Evolutionary conservation across 2,797 vertebrate genomes (phyloP).

Genomic region (Darevskia mixta): DNA sequence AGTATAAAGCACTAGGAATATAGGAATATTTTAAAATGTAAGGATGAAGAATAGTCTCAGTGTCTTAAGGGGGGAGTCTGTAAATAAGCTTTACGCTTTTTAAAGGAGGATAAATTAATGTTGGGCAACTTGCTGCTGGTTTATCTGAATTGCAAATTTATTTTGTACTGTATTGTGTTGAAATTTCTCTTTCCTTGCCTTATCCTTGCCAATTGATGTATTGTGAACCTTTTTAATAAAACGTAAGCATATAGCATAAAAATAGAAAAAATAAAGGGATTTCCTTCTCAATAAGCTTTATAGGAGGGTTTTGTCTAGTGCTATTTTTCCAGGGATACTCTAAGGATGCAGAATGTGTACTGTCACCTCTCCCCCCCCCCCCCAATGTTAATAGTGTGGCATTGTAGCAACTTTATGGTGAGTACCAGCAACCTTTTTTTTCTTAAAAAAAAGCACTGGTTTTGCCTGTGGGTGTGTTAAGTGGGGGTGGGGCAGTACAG

Average conservation of each 20-base stretch:
- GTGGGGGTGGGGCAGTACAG: too few species aligned
- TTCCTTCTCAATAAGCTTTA: too few species aligned
- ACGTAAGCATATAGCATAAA: background rate
- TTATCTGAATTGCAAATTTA: slow-evolving; percentile 37
- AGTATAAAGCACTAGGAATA: background rate
- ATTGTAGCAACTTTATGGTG: too few species aligned
- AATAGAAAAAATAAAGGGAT: background rate
- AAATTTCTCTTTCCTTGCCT: slow-evolving; percentile 43
- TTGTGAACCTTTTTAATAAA: slow-evolving; percentile 57
- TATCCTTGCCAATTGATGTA: slow-evolving; percentile 31
- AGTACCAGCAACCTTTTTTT: too few species aligned
- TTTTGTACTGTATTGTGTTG: slow-evolving; percentile 26
- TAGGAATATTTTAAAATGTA: background rate
- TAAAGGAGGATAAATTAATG: accelerated
- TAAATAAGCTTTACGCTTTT: background rate
- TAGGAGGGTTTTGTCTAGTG: too few species aligned
- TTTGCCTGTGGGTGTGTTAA: too few species aligned
- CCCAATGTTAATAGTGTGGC: too few species aligned
- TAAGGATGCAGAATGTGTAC: too few species aligned
- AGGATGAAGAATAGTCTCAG: background rate
- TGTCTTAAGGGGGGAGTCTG: background rate
- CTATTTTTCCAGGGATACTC: too few species aligned
- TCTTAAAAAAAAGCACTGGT: too few species aligned
- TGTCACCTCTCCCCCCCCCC: too few species aligned
- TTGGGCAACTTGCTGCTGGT: slow-evolving; percentile 15